These are phyloP conservation scores for Austrolebias charrua DNA, from an alignment of 2,797 vertebrate species.

Conservation along the genomic window DNA sequence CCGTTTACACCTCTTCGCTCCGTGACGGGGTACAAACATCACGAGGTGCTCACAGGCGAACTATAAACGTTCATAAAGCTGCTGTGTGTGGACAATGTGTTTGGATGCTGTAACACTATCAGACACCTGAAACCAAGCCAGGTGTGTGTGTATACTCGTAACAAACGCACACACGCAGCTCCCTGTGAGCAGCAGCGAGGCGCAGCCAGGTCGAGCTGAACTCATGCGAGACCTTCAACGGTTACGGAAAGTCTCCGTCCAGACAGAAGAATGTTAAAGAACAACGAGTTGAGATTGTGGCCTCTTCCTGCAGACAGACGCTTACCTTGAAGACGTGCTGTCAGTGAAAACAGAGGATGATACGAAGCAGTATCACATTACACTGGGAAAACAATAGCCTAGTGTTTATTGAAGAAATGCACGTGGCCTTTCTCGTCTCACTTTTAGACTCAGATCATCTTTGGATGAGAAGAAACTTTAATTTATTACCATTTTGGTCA, in stretches of 20 bases:
- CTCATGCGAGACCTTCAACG: conserved; percentile 24
- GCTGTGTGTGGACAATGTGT: too few relatives aligned
- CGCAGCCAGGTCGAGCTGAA: conserved; percentile 36
- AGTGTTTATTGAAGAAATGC: too few relatives aligned
- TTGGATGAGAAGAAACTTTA: too few relatives aligned
- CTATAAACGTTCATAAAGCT: background rate
- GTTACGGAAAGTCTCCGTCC: conserved; percentile 54
- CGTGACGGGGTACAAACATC: background rate
- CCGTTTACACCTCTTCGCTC: too few relatives aligned
- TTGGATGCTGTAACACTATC: background rate
- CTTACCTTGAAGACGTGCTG: conserved; percentile 38
- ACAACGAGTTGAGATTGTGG: conserved; percentile 56
- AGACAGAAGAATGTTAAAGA: conserved; percentile 61
- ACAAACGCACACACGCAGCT: conserved; percentile 18
- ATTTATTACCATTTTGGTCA: too few relatives aligned
- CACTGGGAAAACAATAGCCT: conserved; percentile 15
- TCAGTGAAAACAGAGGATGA: conserved; percentile 47
- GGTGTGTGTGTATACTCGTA: background rate
- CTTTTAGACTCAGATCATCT: too few relatives aligned
- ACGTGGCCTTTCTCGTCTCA: too few relatives aligned
- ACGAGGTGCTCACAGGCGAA: background rate
- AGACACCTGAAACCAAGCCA: conserved; percentile 10
- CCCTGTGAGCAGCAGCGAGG: conserved; percentile 5
- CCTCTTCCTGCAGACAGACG: conserved; percentile 55
- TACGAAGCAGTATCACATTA: conserved; percentile 16